Evolutionary conservation across 2,113 vertebrate species (phyloP).

Genomic region (Echinops telfairi): DNA sequence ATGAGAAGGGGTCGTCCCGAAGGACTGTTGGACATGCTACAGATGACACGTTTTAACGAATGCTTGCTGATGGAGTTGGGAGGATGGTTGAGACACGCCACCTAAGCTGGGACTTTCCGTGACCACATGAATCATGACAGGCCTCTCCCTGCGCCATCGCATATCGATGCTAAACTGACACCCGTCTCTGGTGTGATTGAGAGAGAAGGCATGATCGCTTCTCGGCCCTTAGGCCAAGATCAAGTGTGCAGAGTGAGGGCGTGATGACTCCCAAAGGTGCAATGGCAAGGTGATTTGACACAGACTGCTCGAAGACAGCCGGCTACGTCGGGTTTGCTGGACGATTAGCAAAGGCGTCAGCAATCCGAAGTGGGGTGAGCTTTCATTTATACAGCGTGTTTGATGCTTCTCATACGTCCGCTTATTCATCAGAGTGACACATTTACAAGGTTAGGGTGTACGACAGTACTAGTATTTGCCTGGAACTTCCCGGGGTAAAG

Average conservation of each 20-base stretch:
- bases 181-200: neutral
- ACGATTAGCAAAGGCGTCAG: neutral
- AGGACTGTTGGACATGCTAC: neutral
- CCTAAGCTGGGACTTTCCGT: neutral
- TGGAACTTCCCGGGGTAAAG: neutral
- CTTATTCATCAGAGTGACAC: slow-evolving; percentile 4
- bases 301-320: neutral
- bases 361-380: neutral
- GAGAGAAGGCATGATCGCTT: neutral
- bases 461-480: slow-evolving; percentile 26
- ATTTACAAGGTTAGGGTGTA: slow-evolving; percentile 29
- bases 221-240: no score
- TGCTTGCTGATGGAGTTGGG: neutral
- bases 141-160: neutral
- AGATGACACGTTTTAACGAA: neutral
- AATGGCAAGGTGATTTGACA: neutral
- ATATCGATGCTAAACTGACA: neutral
- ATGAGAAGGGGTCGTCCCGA: neutral
- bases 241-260: neutral
- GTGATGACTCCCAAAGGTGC: neutral
- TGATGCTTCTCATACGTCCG: slow-evolving; percentile 26
- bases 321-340: neutral
- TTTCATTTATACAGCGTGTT: slow-evolving; percentile 15
- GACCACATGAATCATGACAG: neutral
- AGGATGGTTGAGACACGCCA: neutral